Conservation (phyloP, 2,888 invertebrate species). For the Athalia rosae region DNA sequence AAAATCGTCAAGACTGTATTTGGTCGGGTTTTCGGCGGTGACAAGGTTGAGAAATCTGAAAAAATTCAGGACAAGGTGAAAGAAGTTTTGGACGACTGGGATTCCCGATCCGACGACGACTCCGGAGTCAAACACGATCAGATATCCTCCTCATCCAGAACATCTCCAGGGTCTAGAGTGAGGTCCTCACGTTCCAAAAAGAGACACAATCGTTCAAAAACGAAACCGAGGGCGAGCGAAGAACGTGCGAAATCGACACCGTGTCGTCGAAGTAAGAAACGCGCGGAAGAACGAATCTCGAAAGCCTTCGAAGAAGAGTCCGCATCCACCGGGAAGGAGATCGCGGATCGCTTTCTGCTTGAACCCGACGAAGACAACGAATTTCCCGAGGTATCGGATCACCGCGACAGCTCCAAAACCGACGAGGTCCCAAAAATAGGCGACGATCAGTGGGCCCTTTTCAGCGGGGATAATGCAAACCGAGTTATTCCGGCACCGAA, state of each 20-base stretch:
- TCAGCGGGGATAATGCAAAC: neutral
- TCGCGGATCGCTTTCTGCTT: neutral
- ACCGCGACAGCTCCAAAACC: neutral
- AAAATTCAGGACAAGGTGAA: constrained; percentile 66
- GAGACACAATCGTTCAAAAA: constrained; percentile 11
- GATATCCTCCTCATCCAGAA: constrained; percentile 8
- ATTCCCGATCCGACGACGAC: constrained; percentile 66
- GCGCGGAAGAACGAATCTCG: constrained; percentile 68
- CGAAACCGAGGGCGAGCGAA: constrained; percentile 21
- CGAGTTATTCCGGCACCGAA: neutral
- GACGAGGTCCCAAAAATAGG: neutral
- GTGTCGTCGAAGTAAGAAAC: constrained; percentile 68
- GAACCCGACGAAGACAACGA: constrained; percentile 18
- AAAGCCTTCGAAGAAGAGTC: constrained; percentile 64
- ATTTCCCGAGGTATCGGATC: neutral
- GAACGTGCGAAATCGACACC: constrained; percentile 49
- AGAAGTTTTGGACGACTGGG: constrained; percentile 69
- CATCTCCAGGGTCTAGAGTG: constrained; percentile 29
- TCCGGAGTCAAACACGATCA: constrained; percentile 53
- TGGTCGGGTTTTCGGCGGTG: constrained; percentile 64
- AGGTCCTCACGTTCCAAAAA: constrained; percentile 22
- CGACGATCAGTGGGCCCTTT: constrained; percentile 6
- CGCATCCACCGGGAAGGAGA: constrained; percentile 49
- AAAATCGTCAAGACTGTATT: constrained; percentile 70
- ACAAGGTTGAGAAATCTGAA: constrained; percentile 52